A percentile compares a stretch with the other conserved stretches of the same genome.
Evolutionary conservation across 2,113 vertebrate genomes (phyloP).

Genomic region (Peromyscus californicus): DNA sequence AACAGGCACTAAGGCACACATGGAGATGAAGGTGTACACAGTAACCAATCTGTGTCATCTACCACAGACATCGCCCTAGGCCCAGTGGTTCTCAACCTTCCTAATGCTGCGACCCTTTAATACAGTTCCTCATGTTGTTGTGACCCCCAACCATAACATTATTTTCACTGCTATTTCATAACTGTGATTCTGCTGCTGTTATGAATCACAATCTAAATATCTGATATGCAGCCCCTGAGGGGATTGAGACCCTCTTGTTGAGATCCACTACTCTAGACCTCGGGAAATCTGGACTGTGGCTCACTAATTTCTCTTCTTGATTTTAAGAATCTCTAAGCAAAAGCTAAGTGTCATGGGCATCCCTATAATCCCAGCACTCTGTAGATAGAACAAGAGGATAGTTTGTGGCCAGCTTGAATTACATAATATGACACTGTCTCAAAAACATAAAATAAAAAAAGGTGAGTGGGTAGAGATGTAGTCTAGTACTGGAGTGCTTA

Average conservation of each 20-base stretch:
- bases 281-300: neutral
- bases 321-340: neutral
- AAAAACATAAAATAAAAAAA: neutral
- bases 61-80: too few species aligned
- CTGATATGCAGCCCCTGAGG: neutral
- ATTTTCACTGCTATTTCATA: neutral
- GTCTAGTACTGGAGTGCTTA: neutral
- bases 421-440: neutral
- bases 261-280: neutral
- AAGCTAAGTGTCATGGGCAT: neutral
- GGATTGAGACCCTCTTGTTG: neutral
- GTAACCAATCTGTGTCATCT: neutral
- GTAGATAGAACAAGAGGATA: neutral
- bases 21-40: accelerated
- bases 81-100: neutral
- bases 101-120: neutral
- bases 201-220: neutral
- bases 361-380: neutral
- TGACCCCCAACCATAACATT: neutral
- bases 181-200: neutral
- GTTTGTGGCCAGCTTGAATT: neutral
- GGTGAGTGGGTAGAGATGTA: neutral
- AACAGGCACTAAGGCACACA: too few species aligned
- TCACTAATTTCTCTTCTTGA: neutral
- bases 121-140: neutral